These are phyloP conservation scores for Pseudoatta argentina DNA, from an alignment of 1,140 invertebrate species.

Conservation along the genomic window DNA sequence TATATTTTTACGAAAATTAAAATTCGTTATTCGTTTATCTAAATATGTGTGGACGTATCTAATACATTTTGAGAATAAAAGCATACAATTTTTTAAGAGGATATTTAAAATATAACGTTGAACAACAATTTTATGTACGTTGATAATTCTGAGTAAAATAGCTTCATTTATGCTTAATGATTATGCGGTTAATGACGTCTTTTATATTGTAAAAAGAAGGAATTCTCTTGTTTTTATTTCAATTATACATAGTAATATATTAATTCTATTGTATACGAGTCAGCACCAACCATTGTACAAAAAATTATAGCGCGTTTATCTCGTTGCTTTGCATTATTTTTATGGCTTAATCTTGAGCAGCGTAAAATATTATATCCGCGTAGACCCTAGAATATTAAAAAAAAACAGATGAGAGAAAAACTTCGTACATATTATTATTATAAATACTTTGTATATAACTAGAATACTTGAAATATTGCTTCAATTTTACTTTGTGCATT, in stretches of 20 bases:
- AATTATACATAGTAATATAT: conserved; percentile 14
- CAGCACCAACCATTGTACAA: background rate
- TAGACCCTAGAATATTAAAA: background rate
- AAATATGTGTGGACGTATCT: background rate
- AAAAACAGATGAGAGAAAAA: background rate
- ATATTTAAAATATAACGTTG: background rate
- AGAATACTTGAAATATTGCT: background rate
- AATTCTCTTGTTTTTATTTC: background rate
- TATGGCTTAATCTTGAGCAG: background rate
- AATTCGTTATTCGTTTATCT: background rate
- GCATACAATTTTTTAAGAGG: background rate
- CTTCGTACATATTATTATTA: background rate
- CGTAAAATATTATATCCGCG: background rate
- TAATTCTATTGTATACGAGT: conserved; percentile 12
- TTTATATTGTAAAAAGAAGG: background rate
- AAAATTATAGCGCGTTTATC: conserved; percentile 8
- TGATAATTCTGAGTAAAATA: conserved; percentile 1
- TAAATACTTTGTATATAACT: background rate
- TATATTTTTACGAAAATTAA: background rate
- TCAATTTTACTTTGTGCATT: conserved; percentile 4
- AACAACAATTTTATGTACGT: background rate
- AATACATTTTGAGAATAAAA: background rate
- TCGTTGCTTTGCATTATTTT: conserved; percentile 2
- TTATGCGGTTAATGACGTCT: background rate
- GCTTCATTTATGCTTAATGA: background rate